phyloP scores from a whole-genome alignment of 2,888 invertebrate species.

The Lagria hirta region DNA sequence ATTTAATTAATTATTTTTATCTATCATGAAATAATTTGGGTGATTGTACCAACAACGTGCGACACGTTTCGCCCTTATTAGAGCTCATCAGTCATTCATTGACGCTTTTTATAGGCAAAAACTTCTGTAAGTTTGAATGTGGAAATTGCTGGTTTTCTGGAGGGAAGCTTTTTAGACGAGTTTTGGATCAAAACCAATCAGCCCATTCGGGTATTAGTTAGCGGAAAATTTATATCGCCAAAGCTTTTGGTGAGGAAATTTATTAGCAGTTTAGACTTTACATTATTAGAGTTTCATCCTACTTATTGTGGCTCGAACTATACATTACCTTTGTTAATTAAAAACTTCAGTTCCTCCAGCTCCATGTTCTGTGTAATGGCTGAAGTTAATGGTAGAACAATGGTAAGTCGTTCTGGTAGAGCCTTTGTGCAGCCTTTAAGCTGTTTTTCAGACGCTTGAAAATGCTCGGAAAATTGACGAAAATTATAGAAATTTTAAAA shows the following conservation, averaged over 20 bases:
- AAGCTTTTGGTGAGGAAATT: conserved; percentile 49
- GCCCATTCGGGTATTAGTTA: conserved; percentile 43
- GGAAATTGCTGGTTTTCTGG: conserved; percentile 48
- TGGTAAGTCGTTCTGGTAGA: too few relatives aligned
- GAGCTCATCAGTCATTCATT: conserved; percentile 6
- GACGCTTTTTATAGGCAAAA: conserved; percentile 38
- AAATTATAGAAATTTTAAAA: conserved; percentile 34
- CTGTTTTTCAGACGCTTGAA: conserved; percentile 25
- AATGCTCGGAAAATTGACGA: conserved; percentile 25
- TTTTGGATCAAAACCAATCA: conserved; percentile 54
- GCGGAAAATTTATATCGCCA: conserved; percentile 47
- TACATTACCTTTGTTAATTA: conserved; percentile 48
- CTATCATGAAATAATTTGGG: too few relatives aligned
- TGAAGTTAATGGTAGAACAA: conserved; percentile 41
- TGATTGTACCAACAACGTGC: too few relatives aligned
- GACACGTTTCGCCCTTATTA: too few relatives aligned
- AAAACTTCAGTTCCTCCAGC: conserved; percentile 51
- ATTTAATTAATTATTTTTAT: not conserved
- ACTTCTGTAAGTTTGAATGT: conserved; percentile 40
- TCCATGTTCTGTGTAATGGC: conserved; percentile 52
- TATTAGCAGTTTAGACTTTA: conserved; percentile 48
- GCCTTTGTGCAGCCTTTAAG: not conserved
- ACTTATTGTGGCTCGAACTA: conserved; percentile 49
- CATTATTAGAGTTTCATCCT: conserved; percentile 52
- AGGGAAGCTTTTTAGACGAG: conserved; percentile 50